These are phyloP conservation scores for Notechis scutatus DNA, from an alignment of 2,113 vertebrate genomes.

Conservation along the genomic window DNA sequence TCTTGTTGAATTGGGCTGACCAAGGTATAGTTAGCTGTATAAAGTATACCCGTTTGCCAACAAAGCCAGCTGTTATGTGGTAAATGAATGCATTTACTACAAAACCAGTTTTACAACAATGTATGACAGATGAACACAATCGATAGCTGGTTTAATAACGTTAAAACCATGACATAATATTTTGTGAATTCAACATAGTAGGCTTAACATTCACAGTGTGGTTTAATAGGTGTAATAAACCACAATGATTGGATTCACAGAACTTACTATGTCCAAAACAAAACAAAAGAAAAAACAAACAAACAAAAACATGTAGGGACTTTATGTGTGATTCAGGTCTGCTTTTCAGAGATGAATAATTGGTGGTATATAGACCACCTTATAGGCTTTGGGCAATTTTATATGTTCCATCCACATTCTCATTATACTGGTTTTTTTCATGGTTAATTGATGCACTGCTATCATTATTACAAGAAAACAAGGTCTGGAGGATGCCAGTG, in stretches of 20 bases:
- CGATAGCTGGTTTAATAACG: neutral
- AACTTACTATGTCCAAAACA: neutral
- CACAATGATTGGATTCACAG: neutral
- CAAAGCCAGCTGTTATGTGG: neutral
- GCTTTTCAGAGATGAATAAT: neutral
- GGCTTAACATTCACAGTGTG: neutral
- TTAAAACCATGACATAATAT: neutral
- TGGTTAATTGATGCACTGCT: neutral
- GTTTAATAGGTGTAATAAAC: neutral
- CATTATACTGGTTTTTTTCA: neutral
- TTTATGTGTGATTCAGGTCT: neutral
- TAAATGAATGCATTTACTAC: neutral
- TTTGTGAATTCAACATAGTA: neutral
- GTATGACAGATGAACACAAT: neutral
- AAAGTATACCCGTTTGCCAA: neutral
- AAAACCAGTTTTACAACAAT: neutral
- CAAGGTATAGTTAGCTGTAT: neutral
- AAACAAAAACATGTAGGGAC: neutral
- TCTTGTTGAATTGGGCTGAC: neutral
- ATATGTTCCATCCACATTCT: neutral
- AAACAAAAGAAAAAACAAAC: neutral
- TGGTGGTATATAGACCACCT: neutral
- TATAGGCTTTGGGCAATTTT: neutral
- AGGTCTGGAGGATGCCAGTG: neutral
- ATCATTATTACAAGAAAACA: neutral